A percentile compares a stretch with the other conserved stretches of the same genome.
phyloP scores from a whole-genome alignment of 2,888 invertebrate species.

The Trichopoda pennipes region DNA sequence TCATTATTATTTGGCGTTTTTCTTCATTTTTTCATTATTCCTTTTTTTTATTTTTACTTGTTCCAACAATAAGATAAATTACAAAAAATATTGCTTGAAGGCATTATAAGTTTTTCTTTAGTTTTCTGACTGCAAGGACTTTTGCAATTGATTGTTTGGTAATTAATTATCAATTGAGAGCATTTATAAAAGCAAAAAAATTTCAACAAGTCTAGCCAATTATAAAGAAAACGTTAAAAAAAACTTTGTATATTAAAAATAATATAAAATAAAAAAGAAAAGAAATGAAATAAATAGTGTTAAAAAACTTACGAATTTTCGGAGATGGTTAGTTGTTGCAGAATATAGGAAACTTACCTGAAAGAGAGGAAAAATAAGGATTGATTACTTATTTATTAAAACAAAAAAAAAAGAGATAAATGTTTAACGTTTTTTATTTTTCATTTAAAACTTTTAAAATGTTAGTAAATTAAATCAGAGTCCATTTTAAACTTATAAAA shows the following conservation, averaged over 20 bases:
- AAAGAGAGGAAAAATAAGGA: constrained; percentile 30
- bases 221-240: background rate
- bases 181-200: constrained; percentile 18
- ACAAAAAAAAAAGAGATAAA: background rate
- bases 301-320: constrained; percentile 57
- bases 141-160: constrained; percentile 79
- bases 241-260: too few species aligned
- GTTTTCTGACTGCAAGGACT: constrained; percentile 28
- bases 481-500: background rate
- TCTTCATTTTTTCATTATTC: background rate
- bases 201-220: constrained; percentile 64
- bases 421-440: background rate
- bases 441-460: background rate
- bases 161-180: constrained; percentile 79
- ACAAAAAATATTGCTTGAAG: constrained; percentile 64
- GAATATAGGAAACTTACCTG: constrained; percentile 58
- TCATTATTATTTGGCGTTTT: background rate
- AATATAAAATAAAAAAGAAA: background rate
- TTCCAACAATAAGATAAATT: constrained; percentile 63
- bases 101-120: constrained; percentile 50
- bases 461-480: constrained; percentile 2
- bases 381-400: background rate
- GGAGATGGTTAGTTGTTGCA: constrained; percentile 12
- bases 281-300: constrained; percentile 47
- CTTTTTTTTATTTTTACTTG: background rate